Evolutionary conservation across 2,113 vertebrate species (phyloP).

Genomic region (Sinocyclocheilus rhinocerous): DNA sequence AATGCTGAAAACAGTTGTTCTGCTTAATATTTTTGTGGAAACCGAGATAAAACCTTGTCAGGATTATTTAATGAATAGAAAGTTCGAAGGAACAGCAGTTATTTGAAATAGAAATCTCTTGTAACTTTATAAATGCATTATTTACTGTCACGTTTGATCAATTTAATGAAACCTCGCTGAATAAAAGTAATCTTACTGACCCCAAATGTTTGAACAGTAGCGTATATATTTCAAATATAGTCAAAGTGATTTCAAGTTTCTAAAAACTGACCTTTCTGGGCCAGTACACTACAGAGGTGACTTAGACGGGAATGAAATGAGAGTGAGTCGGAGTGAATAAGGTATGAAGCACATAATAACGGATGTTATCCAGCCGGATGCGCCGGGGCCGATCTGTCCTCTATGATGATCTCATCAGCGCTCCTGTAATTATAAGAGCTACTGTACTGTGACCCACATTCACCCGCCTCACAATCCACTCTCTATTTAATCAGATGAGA

Average conservation of each 20-base stretch:
- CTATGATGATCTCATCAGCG: conserved; percentile 31
- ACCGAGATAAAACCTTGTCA: too few relatives aligned
- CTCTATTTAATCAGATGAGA: conserved; percentile 54
- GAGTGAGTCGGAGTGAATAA: not conserved
- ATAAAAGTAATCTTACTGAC: too few relatives aligned
- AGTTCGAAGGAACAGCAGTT: too few relatives aligned
- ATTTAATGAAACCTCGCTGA: too few relatives aligned
- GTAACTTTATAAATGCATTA: too few relatives aligned
- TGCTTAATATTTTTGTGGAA: too few relatives aligned
- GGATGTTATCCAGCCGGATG: conserved; percentile 39
- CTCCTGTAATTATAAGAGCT: conserved; percentile 53
- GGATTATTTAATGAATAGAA: too few relatives aligned
- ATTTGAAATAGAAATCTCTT: too few relatives aligned
- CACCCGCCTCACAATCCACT: conserved; percentile 13
- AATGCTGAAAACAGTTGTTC: too few relatives aligned
- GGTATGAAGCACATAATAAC: conserved; percentile 22
- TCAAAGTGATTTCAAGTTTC: not conserved
- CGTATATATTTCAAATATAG: not conserved
- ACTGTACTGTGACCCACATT: conserved; percentile 51
- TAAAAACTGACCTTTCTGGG: not conserved
- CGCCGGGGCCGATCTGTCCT: not conserved
- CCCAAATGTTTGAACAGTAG: too few relatives aligned
- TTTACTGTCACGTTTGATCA: too few relatives aligned
- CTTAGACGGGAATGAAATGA: not conserved
- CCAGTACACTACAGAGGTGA: too few relatives aligned